Conservation (phyloP, 2,888 invertebrate species). For the Campopleginae sp. region DNA sequence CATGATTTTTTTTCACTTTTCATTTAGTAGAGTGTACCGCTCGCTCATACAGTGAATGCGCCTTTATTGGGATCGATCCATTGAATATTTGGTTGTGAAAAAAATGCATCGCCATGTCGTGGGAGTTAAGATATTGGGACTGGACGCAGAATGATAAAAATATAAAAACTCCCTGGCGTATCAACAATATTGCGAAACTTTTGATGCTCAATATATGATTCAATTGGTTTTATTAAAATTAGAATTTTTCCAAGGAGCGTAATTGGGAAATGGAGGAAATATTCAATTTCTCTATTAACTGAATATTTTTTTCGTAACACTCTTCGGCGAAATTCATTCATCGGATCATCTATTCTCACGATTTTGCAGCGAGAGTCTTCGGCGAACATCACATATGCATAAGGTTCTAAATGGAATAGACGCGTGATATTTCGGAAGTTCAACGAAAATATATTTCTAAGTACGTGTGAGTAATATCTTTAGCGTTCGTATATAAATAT, state of each 20-base stretch:
- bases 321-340: slow-evolving; percentile 1
- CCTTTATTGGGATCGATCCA: background rate
- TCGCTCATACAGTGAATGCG: background rate
- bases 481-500: slow-evolving; percentile 1
- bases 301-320: background rate
- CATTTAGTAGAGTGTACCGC: background rate
- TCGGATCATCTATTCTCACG: background rate
- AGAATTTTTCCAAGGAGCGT: background rate
- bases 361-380: slow-evolving; percentile 3
- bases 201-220: background rate
- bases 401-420: background rate
- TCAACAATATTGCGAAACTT: background rate
- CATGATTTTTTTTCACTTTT: slow-evolving; percentile 2
- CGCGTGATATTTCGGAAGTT: slow-evolving; percentile 14
- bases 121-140: background rate
- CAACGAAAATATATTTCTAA: background rate
- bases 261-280: background rate
- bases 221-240: background rate
- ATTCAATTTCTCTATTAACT: background rate
- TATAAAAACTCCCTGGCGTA: background rate
- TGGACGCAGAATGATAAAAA: background rate
- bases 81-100: background rate
- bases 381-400: slow-evolving; percentile 3
- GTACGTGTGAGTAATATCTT: slow-evolving; percentile 16
- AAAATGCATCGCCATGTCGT: background rate